Percentiles rank a stretch among this genome's conserved stretches.
phyloP scores from a whole-genome alignment of 2,888 invertebrate species.

The Cacoxenus indagator region DNA sequence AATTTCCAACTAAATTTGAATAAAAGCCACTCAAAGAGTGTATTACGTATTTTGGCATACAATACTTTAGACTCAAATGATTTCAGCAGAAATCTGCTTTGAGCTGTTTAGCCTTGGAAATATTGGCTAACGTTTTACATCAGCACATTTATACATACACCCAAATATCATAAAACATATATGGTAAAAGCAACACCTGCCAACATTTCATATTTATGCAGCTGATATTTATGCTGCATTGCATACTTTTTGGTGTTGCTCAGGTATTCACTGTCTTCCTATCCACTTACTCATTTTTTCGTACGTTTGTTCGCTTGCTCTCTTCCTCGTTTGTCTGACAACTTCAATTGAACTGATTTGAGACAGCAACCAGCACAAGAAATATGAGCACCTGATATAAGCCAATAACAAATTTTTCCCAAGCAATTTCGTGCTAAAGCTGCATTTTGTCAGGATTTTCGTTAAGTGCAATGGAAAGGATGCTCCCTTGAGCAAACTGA shows the following conservation, averaged over 20 bases:
- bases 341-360: conserved; percentile 18
- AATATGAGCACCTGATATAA: conserved; percentile 32
- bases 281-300: neutral
- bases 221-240: neutral
- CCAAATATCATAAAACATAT: conserved; percentile 22
- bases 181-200: conserved; percentile 29
- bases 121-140: conserved; percentile 8
- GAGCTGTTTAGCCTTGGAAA: conserved; percentile 9
- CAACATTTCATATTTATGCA: neutral
- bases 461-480: conserved; percentile 5
- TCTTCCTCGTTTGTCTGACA: neutral
- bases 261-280: neutral
- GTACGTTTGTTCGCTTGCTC: neutral
- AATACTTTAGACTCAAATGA: neutral
- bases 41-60: neutral
- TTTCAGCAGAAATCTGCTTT: conserved; percentile 3
- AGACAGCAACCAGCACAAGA: neutral
- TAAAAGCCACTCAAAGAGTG: neutral
- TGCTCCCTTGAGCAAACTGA: too few relatives aligned
- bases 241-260: neutral
- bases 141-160: conserved; percentile 13
- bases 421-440: conserved; percentile 56
- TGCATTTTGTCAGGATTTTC: conserved; percentile 57
- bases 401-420: conserved; percentile 61
- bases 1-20: neutral